phyloP scores from a whole-genome alignment of 2,888 invertebrate genomes.

The Emmelina monodactyla region DNA sequence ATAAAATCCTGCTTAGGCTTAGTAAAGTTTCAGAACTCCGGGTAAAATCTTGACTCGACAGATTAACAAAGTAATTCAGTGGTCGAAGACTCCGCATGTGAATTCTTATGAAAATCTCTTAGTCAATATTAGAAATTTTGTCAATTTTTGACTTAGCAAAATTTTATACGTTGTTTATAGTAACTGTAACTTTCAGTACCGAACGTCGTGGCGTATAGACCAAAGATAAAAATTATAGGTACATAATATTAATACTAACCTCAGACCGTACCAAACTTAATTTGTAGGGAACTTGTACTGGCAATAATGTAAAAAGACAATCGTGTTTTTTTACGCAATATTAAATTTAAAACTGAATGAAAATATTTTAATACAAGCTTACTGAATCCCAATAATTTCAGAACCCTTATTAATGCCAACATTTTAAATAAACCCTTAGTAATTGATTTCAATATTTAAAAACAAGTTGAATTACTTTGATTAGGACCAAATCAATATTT shows the following conservation, averaged over 20 bases:
- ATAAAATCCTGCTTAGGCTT: slow-evolving; percentile 62
- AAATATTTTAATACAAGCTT: background rate
- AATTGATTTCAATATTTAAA: too few relatives aligned
- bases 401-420: background rate
- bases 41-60: slow-evolving; percentile 48
- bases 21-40: slow-evolving; percentile 56
- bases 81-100: slow-evolving; percentile 45
- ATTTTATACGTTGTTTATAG: slow-evolving; percentile 65
- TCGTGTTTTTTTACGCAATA: background rate
- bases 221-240: slow-evolving; percentile 55
- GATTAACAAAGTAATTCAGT: slow-evolving; percentile 14
- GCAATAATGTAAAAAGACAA: slow-evolving; percentile 19
- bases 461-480: too few relatives aligned
- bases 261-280: slow-evolving; percentile 62
- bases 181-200: slow-evolving; percentile 50
- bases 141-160: slow-evolving; percentile 67
- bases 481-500: too few relatives aligned
- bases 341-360: background rate
- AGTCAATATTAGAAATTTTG: slow-evolving; percentile 64
- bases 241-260: slow-evolving; percentile 60
- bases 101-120: slow-evolving; percentile 64
- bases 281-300: slow-evolving; percentile 42
- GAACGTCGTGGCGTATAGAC: slow-evolving; percentile 55
- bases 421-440: too few relatives aligned
- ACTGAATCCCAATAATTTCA: slow-evolving; percentile 1